Evolutionary conservation across 2,797 vertebrate species (phyloP).

Genomic region (Acipenser ruthenus): DNA sequence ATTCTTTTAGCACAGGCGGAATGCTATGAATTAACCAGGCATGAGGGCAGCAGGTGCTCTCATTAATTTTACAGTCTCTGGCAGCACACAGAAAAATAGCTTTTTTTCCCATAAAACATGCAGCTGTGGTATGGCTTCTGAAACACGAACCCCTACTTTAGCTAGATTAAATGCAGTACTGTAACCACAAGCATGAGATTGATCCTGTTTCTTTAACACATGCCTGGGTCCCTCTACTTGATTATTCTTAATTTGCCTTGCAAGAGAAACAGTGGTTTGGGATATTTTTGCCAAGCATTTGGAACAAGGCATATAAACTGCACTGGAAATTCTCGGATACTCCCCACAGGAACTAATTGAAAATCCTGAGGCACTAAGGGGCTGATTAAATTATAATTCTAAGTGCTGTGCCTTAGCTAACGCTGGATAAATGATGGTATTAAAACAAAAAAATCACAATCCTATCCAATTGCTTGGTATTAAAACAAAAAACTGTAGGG

Average conservation of each 20-base stretch:
- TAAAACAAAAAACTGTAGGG: no score
- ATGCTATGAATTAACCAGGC: conserved; percentile 53
- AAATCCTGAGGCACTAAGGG: no score
- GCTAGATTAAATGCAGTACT: background rate
- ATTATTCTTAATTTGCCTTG: conserved; percentile 3
- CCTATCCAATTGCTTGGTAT: no score
- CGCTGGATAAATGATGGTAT: no score
- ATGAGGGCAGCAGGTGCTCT: conserved; percentile 53
- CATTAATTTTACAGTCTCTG: conserved; percentile 53
- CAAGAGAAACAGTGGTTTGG: conserved; percentile 2
- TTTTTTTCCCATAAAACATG: conserved; percentile 26
- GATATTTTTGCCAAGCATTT: background rate
- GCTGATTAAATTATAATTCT: no score
- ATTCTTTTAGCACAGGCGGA: conserved; percentile 45
- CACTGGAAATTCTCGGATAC: no score
- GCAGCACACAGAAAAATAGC: conserved; percentile 41
- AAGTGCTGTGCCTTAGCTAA: no score
- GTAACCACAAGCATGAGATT: conserved; percentile 1
- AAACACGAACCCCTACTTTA: background rate
- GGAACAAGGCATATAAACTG: background rate
- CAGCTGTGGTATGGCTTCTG: conserved; percentile 31
- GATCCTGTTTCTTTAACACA: background rate
- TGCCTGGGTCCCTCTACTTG: background rate
- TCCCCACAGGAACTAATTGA: no score
- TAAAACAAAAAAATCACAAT: no score